phyloP scores from a whole-genome alignment of 2,888 invertebrate species.

The Dasypogon diadema region DNA sequence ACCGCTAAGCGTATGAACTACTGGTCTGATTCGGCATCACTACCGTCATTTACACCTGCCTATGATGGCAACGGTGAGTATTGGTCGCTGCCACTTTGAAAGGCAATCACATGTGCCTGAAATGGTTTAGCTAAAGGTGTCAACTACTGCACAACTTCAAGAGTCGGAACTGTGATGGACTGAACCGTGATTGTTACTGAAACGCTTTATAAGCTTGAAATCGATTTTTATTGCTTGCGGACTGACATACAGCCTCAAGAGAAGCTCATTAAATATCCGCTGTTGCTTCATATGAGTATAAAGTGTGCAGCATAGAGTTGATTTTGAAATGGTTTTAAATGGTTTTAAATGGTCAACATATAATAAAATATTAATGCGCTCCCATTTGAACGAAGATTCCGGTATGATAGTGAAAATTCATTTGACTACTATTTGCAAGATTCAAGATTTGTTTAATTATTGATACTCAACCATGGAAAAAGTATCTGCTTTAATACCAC shows the following conservation, averaged over 20 bases:
- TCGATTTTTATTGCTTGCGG: conserved; percentile 38
- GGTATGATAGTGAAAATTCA: too few species aligned
- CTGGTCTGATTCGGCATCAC: not conserved
- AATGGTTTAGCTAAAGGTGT: conserved; percentile 35
- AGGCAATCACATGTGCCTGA: conserved; percentile 27
- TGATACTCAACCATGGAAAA: too few species aligned
- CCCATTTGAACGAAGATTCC: too few species aligned
- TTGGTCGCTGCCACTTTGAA: conserved; percentile 14
- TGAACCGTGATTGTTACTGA: conserved; percentile 35
- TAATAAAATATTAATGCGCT: too few species aligned
- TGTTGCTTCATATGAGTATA: not conserved
- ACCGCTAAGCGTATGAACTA: not conserved
- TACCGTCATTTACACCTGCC: conserved; percentile 28
- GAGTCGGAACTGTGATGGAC: conserved; percentile 34
- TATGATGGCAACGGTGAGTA: not conserved
- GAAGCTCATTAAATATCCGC: conserved; percentile 16
- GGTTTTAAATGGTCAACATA: too few species aligned
- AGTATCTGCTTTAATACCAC: too few species aligned
- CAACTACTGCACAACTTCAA: conserved; percentile 14
- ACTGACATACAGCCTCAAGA: not conserved
- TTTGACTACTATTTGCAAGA: too few species aligned
- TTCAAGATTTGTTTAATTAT: too few species aligned
- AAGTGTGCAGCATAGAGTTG: not conserved
- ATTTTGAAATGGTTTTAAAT: conserved; percentile 38
- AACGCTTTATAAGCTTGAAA: conserved; percentile 44